phyloP scores from a whole-genome alignment of 2,797 vertebrate genomes.

The Lerista edwardsae region DNA sequence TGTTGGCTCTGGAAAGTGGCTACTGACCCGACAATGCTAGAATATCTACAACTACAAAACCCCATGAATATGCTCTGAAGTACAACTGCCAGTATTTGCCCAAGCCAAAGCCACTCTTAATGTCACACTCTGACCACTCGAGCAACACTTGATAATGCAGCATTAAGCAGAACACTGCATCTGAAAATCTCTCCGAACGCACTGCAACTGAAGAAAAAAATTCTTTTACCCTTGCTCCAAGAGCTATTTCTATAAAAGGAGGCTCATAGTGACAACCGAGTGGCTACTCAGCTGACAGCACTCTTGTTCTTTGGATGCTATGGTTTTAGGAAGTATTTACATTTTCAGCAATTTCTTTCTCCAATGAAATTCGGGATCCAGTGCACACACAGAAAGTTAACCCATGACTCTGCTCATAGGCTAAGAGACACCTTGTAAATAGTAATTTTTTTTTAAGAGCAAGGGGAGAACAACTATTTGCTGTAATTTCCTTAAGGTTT shows the following conservation, averaged over 20 bases:
- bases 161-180: constrained; percentile 18
- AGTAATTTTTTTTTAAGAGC: too few relatives aligned
- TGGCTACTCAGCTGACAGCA: background rate
- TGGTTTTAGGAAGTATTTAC: constrained; percentile 19
- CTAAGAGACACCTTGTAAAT: too few relatives aligned
- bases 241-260: constrained; percentile 41
- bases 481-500: too few relatives aligned
- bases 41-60: background rate
- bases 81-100: background rate
- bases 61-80: background rate
- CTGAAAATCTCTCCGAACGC: constrained; percentile 23
- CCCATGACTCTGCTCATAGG: too few relatives aligned
- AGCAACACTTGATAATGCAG: constrained; percentile 25
- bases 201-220: constrained; percentile 41
- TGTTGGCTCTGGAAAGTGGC: background rate
- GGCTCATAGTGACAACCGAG: constrained; percentile 13
- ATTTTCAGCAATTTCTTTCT: background rate
- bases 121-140: constrained; percentile 2
- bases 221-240: constrained; percentile 35
- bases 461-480: too few relatives aligned
- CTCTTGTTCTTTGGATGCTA: constrained; percentile 13
- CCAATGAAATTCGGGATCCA: background rate
- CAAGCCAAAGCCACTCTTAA: constrained; percentile 23
- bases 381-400: too few relatives aligned
- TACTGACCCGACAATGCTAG: too few relatives aligned